These are phyloP conservation scores for Capreolus pygargus DNA, from an alignment of 2,113 vertebrate species.

Conservation along the genomic window DNA sequence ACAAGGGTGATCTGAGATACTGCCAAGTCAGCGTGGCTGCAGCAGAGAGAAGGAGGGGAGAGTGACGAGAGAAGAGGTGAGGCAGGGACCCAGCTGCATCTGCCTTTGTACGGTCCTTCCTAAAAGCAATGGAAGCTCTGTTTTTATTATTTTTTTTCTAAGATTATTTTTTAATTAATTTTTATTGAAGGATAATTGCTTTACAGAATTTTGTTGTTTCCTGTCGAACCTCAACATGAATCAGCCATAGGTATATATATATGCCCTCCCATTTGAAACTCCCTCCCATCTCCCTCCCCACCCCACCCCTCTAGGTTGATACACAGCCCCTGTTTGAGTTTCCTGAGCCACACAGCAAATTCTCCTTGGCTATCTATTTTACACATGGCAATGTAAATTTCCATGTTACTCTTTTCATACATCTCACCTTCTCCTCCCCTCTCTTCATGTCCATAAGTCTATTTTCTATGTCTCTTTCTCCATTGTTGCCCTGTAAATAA, in stretches of 20 bases:
- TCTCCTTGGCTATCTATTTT: fast-evolving
- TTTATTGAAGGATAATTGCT: background rate
- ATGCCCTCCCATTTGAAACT: background rate
- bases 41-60: background rate
- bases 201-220: background rate
- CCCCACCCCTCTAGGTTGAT: background rate
- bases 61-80: background rate
- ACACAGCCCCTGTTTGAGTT: background rate
- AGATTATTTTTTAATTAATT: background rate
- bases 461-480: background rate
- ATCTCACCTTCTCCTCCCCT: background rate
- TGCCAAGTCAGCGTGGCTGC: background rate
- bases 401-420: background rate
- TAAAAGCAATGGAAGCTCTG: background rate
- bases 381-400: background rate
- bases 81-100: background rate
- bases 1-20: background rate
- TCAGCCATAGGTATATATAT: background rate
- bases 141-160: background rate
- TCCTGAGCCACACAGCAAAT: background rate
- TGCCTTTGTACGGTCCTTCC: background rate
- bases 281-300: background rate
- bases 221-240: background rate
- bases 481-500: background rate
- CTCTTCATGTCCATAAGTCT: background rate